Evolutionary conservation across 2,113 vertebrate genomes (phyloP).

Genomic region (Oncorhynchus gorbuscha): DNA sequence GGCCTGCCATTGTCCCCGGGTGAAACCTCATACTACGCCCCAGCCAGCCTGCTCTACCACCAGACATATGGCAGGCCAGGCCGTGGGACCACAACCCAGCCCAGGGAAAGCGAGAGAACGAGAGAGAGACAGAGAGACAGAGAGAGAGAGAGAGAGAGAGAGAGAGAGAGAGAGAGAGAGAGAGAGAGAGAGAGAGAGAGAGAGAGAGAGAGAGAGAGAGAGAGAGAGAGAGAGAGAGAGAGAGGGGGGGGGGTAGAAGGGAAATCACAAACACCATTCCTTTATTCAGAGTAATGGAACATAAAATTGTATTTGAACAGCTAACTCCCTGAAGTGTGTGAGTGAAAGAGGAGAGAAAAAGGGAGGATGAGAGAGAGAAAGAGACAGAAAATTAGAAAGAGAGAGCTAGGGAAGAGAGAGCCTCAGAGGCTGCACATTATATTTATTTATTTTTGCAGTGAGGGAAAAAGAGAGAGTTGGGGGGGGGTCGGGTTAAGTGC

Average conservation of each 20-base stretch:
- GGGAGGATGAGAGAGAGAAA: not conserved
- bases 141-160: not conserved
- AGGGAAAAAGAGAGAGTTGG: not conserved
- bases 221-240: not conserved
- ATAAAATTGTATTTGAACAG: not conserved
- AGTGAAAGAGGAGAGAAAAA: not conserved
- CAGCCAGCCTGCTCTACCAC: slow-evolving; percentile 60
- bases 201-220: not conserved
- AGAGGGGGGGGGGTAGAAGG: no score
- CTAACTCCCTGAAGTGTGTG: no score
- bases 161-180: not conserved
- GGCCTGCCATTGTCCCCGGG: slow-evolving; percentile 72
- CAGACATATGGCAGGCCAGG: slow-evolving; percentile 78
- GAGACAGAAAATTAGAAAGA: not conserved
- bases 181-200: not conserved
- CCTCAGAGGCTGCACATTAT: slow-evolving; percentile 55
- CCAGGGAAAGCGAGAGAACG: not conserved
- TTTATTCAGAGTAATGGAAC: not conserved
- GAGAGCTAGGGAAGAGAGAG: not conserved
- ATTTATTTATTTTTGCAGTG: slow-evolving; percentile 71
- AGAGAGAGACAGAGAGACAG: not conserved
- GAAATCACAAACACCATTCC: not conserved
- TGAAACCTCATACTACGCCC: slow-evolving; percentile 52
- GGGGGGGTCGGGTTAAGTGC: not conserved
- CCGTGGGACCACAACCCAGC: slow-evolving; percentile 36